Evolutionary conservation across 2,113 vertebrate species (phyloP), one percentile per base, ranked within the genome.

Genomic region (Eupsittula cactorum): DNA sequence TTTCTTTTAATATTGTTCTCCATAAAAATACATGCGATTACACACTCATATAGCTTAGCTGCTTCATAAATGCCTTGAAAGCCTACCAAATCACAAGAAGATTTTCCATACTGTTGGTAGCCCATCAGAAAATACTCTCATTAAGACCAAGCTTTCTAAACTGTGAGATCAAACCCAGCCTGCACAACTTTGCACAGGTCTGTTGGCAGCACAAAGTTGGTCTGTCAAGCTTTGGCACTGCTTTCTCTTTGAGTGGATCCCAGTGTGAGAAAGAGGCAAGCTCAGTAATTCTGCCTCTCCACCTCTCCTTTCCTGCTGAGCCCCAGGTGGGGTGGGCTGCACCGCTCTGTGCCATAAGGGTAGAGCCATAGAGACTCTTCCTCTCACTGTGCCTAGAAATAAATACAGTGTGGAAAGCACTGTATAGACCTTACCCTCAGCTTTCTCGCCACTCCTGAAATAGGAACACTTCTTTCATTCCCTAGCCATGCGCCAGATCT

Each of bases 151-250:
- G 3, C 29, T 78, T 65, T 84, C 64, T 62, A 21, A 55, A 15
- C 9, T 0, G 9, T 25, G 25, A 42, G 68, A 24, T 6, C 62
- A 80, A 53, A 6, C 42, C n/a, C 47, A 49, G 39, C 53, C 35
- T 41, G 23, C 19, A 7, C 0, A 0, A 53, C 28, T 59, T 49
- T 3, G 16, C 31, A 18, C 29, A 16, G 25, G 16, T 21, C 60
- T 35, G 60, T 35, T 16, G 50, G 37, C 37, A 29, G 41, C 8
- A 4, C 25, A 15, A 25, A 44, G 17, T 63, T 80, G 25, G 49
- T 62, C 73, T 59, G 37, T 39, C 71, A 24, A 49, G 49, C 14
- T 83, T 63, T 77, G 81, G 25, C n/a, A 4, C 46, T 39, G 46
- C 8, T 10, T 16, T 33, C 55, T 53, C 55, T 60, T 35, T 46